Conservation (phyloP, 2,888 invertebrate genomes). For the Drosophila buzzatii region DNA sequence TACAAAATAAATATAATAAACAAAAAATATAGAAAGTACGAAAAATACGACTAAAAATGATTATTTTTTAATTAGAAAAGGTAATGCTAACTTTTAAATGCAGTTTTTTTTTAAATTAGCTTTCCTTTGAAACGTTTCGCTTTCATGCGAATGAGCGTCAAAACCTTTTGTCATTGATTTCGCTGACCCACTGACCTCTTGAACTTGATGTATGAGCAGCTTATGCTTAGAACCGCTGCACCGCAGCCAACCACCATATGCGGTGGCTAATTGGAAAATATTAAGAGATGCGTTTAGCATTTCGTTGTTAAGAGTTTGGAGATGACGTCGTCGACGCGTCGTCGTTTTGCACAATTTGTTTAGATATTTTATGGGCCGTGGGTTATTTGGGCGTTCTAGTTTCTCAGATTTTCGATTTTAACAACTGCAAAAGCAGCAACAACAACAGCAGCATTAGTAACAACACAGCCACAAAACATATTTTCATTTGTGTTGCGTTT, state of each 20-base stretch:
- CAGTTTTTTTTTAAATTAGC: too few species aligned
- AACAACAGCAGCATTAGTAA: background rate
- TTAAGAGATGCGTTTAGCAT: conserved; percentile 37
- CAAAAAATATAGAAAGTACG: background rate
- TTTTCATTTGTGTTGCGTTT: conserved; percentile 46
- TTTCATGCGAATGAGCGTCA: background rate
- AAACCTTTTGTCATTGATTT: background rate
- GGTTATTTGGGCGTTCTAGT: conserved; percentile 67
- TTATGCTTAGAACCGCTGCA: background rate
- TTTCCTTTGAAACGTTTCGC: background rate
- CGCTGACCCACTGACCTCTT: conserved; percentile 28
- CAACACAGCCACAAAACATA: conserved; percentile 42
- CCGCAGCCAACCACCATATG: background rate
- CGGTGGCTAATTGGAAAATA: conserved; percentile 34
- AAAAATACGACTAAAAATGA: background rate
- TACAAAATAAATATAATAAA: background rate
- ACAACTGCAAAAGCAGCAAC: conserved; percentile 10
- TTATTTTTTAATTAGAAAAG: background rate
- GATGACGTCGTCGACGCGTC: conserved; percentile 32
- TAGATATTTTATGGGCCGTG: conserved; percentile 57
- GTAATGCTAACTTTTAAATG: background rate
- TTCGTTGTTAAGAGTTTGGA: conserved; percentile 22
- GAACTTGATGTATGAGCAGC: background rate
- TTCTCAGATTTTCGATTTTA: conserved; percentile 52
- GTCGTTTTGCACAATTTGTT: conserved; percentile 59